phyloP scores from a whole-genome alignment of 2,113 vertebrate species.

The Petroica traversi region DNA sequence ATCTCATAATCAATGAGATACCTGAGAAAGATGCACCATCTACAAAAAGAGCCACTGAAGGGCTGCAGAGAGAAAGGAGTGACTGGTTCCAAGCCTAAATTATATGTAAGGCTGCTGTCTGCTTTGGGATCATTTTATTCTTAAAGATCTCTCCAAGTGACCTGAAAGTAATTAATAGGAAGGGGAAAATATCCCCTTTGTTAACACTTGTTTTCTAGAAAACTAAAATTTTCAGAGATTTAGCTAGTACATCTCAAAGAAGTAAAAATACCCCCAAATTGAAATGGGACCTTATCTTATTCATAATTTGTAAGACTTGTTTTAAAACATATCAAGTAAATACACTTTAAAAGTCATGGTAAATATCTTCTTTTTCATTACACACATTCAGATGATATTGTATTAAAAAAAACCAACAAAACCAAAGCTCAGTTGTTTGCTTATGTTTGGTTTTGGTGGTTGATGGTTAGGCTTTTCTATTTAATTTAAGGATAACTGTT shows the following conservation, averaged over 20 bases:
- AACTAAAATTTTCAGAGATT: neutral
- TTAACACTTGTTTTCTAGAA: neutral
- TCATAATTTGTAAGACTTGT: neutral
- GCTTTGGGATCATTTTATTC: neutral
- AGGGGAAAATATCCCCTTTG: neutral
- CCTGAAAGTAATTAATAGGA: neutral
- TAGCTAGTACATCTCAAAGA: neutral
- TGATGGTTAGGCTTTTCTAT: neutral
- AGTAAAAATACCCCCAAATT: neutral
- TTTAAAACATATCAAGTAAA: neutral
- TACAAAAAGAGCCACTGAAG: neutral
- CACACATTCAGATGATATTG: neutral
- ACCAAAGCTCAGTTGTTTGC: neutral
- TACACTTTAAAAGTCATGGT: neutral
- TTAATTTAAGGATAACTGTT: neutral
- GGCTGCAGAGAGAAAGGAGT: neutral
- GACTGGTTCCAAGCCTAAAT: neutral
- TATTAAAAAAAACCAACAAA: neutral
- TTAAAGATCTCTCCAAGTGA: neutral
- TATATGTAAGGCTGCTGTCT: neutral
- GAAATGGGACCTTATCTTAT: neutral
- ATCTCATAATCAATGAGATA: neutral
- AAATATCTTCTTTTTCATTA: neutral
- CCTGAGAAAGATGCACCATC: rapidly evolving
- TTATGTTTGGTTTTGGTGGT: neutral